Evolutionary conservation across 2,888 invertebrate species (phyloP), one percentile per base, ranked within the genome.

Genomic region (Drosophila leonis): DNA sequence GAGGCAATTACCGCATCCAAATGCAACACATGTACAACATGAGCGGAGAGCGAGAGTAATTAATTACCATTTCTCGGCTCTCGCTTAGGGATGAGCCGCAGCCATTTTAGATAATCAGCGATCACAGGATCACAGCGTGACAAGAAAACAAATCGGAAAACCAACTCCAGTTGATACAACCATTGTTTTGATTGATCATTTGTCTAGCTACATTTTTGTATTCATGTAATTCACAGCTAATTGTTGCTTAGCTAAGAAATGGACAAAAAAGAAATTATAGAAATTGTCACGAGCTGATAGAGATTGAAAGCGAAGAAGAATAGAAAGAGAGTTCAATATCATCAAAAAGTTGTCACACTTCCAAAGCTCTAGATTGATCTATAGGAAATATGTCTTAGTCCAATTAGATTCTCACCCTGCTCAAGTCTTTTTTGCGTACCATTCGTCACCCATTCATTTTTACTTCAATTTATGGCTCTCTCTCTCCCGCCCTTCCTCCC

Each of bases 1-100:
- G 70, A 59, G 77, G 75, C 78, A 77, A 77, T 83, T 79, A 82
- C 75, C 66, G 71, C 44, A 75, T 55, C 59, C 61, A 74, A 77
- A 74, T 63, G 73, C 76, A 63, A 29, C 59, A 42, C 67, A 72
- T 46, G 42, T 41, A 31, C 55, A 60, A n/a, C 15, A 24, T 35
- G 44, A 35, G 27, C 1, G 24, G 20, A 31, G 46, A n/a, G 44
- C 48, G 48, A 44, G 24, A n/a, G 27, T 51, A 51, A 76, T 77
- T 63, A 76, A 76, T 76, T 65, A 76, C 68, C 64, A 54, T 55
- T 51, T 57, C 51, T 59, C 55, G 46, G 27, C 63, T 55, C n/a
- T 35, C 1, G 54, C n/a, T 44, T 31, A 39, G 57, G 48, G 63
- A 60, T 68, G 55, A 54, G 35, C 29, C 10, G 46, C 55, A 35